Conservation (phyloP, 2,797 vertebrate species). For the Ctenochaetus hawaiiensis region DNA sequence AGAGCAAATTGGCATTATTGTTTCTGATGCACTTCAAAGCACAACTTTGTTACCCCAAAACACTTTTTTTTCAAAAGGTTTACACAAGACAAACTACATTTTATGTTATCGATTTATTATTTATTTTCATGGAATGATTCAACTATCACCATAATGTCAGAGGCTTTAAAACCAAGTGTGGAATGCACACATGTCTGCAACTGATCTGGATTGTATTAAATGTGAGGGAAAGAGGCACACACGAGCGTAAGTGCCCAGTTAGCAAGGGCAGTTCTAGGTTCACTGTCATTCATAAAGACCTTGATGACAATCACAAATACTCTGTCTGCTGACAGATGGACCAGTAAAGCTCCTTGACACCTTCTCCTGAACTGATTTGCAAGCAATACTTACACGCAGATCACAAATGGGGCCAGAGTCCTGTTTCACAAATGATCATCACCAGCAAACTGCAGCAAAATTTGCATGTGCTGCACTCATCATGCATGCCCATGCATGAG, state of each 20-base stretch:
- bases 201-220: not conserved
- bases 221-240: not conserved
- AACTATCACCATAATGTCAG: too few relatives aligned
- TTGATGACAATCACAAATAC: not conserved
- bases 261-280: not conserved
- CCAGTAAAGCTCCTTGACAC: not conserved
- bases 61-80: not conserved
- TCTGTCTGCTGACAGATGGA: not conserved
- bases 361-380: not conserved
- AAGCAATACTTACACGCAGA: not conserved
- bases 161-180: too few relatives aligned
- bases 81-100: not conserved
- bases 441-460: not conserved
- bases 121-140: too few relatives aligned
- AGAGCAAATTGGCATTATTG: not conserved
- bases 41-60: not conserved
- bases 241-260: not conserved
- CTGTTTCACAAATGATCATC: not conserved
- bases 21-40: slow-evolving; percentile 8
- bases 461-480: not conserved
- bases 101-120: too few relatives aligned
- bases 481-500: not conserved
- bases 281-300: not conserved
- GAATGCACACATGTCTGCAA: not conserved
- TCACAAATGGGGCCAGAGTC: not conserved